Evolutionary conservation across 1,140 invertebrate genomes (phyloP), one percentile per base, ranked within the genome.

Genomic region (Psix sp.): DNA sequence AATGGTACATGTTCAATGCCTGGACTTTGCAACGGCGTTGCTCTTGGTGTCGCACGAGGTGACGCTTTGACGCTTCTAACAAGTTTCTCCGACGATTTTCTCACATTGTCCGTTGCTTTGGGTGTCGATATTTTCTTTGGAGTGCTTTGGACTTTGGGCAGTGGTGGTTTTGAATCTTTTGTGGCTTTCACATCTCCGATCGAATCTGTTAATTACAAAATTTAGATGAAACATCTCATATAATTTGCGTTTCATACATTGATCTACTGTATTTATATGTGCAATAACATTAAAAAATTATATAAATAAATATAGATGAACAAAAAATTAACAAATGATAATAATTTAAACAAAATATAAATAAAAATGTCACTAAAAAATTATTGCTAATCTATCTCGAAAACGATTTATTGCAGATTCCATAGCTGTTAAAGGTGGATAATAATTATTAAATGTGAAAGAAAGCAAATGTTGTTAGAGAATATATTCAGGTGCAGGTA

Each of bases 11-110:
- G 80, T 70, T 91, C 89, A 16, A 83, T 80, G 2, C 85, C 86
- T 0, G 90, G 90, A 66, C 89, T 90, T 51, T 90, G 89, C 35
- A 90, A 65, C 2, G 90, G 90, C 21, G 89, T 90, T 14, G 87
- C 86, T 62, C 85, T 88, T 4, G 89, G 88, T 10, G 89, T 90
- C 36, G 82, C 79, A 20, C 87, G 83, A 1, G 87, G 86, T 2
- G 87, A 88, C 5, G 86, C 83, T 75, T 83, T 87, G n/a, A 84
- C 77, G 43, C 82, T 86, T 59, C 84, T 88, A 4, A 82, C 74
- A 62, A 82, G 67, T 49, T 86, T 87, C 36, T 87, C 85, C 26
- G 78, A 74, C 6, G 84, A 78, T 70, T 86, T 88, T 65, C 82
- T 86, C 5, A 79, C 38, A 14, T 59, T 63, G 26, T 86, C 86